These are phyloP conservation scores for Tympanoctomys barrerae DNA, from an alignment of 2,797 vertebrate genomes.

Conservation along the genomic window DNA sequence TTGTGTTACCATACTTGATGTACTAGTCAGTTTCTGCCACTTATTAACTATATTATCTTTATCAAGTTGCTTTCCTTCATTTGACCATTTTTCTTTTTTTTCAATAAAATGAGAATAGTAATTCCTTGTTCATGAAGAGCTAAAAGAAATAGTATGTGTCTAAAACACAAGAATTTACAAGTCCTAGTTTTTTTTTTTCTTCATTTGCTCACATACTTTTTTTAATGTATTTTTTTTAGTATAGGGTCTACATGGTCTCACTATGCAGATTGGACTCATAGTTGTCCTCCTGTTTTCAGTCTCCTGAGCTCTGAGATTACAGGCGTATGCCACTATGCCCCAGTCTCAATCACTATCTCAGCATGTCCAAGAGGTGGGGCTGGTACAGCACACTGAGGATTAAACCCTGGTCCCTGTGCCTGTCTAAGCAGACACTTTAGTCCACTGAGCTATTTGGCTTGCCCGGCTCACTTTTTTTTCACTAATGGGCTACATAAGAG, in stretches of 20 bases:
- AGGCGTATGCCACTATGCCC: no score
- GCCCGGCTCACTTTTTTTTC: background rate
- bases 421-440: no score
- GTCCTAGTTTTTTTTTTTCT: background rate
- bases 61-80: background rate
- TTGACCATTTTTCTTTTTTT: background rate
- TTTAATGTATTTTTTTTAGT: no score
- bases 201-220: background rate
- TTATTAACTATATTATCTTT: background rate
- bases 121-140: background rate
- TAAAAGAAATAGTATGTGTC: slow-evolving; percentile 6
- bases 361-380: no score
- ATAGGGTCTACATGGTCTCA: no score
- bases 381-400: no score
- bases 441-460: no score
- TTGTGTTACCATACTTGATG: background rate
- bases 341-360: no score
- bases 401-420: no score
- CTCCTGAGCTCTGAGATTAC: no score
- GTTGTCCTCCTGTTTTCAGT: no score
- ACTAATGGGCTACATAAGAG: background rate
- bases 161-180: background rate
- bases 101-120: background rate
- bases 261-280: no score
- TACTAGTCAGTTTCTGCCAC: background rate